These are phyloP conservation scores for Bradypus variegatus DNA, from an alignment of 2,797 vertebrate genomes.

Conservation along the genomic window DNA sequence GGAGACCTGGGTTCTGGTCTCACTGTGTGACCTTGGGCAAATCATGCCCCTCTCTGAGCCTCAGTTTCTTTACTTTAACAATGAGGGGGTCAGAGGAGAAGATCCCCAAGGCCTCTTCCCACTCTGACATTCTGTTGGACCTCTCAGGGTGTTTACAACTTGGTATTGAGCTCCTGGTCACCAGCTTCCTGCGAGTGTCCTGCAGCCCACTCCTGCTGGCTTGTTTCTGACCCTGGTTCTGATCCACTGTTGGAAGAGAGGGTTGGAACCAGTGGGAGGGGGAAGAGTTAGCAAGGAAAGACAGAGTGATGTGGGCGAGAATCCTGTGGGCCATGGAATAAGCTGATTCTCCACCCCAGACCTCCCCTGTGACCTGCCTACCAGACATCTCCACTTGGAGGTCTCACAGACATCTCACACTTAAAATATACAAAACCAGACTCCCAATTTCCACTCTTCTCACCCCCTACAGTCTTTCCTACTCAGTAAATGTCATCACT, in stretches of 20 bases:
- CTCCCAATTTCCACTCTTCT: background rate
- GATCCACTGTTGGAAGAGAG: background rate
- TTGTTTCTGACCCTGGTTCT: background rate
- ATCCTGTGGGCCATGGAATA: background rate
- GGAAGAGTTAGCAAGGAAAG: background rate
- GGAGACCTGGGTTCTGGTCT: background rate
- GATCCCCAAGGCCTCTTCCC: background rate
- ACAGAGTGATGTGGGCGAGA: background rate
- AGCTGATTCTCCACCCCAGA: background rate
- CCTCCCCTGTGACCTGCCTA: background rate
- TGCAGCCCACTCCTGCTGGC: background rate
- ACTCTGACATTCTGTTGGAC: background rate
- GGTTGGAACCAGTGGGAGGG: background rate
- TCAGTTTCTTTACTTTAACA: background rate
- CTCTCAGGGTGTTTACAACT: background rate
- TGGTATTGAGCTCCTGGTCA: background rate
- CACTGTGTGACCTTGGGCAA: fast-evolving
- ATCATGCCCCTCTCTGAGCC: background rate
- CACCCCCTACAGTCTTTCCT: background rate
- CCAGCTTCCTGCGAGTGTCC: background rate
- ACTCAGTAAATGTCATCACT: background rate
- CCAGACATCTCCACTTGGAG: background rate
- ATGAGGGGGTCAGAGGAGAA: background rate
- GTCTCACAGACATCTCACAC: background rate
- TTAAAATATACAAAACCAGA: background rate